Evolutionary conservation across 2,113 vertebrate species (phyloP), one percentile per base, ranked within the genome.

Genomic region (Osmerus eperlanus): DNA sequence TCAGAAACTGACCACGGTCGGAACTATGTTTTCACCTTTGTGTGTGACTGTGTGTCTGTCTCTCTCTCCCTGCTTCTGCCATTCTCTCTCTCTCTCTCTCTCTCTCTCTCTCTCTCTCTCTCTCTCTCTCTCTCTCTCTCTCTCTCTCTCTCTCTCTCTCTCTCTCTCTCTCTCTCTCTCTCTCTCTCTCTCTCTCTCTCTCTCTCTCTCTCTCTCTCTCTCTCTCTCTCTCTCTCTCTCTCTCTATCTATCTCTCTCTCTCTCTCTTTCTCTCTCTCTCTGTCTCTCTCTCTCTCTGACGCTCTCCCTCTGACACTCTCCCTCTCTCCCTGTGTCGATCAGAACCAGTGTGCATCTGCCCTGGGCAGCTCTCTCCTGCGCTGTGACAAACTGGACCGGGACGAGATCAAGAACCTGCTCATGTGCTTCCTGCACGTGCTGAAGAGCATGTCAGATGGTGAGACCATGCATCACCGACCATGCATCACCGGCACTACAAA

Each of bases 361-460:
- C 84, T 92, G 78, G 95, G 95, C 78, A 93, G 94, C 85, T 88
- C 90, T 0, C 63, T 96, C 65, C 89, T 98, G 81, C 94, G 97
- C 61, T 95, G 93, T 59, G 95, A 98, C 88, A 98, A 98, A 84
- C 91, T 99, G 78, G 96, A 99, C 82, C 93, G 95, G 81, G 92
- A 95, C 5, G 97, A 99, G 89, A 95, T 97, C 84, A 96, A 92
- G 87, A 98, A 94, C 83, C 90, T 99, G 65, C 92, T 99, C 63
- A 96, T 98, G 95, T 97, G 96, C 84, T 97, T 99, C 75, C 93
- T 99, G 71, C 94, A 98, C 59, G 92, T 99, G 78, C 90, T 99
- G 68, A 98, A 96, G 90, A 99, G 93, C 91, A 98, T 99, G 97
- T 99, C 97, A 62, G 97, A 99, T 1, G 97, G 97, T 99, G 91